Evolutionary conservation across 2,113 vertebrate genomes (phyloP).

Genomic region (Synodontis membranacea): DNA sequence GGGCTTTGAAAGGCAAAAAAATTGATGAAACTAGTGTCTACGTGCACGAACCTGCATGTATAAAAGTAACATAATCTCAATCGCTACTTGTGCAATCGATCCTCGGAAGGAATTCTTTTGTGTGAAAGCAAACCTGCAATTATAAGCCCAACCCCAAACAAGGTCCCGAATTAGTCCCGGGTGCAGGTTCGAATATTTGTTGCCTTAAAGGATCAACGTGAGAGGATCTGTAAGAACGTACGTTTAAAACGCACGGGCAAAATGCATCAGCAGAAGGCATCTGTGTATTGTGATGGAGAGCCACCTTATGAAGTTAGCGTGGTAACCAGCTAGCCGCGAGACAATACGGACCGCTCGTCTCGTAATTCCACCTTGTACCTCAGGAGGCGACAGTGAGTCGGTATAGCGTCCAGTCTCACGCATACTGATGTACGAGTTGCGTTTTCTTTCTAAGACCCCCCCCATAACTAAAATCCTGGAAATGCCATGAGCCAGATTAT

Average conservation of each 20-base stretch:
- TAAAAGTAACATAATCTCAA: not conserved
- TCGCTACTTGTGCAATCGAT: not conserved
- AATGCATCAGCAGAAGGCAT: no score
- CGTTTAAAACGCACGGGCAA: no score
- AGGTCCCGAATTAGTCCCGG: not conserved
- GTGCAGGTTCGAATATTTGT: not conserved
- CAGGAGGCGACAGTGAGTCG: no score
- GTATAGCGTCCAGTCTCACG: no score
- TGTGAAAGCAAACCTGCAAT: not conserved
- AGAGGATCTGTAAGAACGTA: not conserved
- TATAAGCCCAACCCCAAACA: not conserved
- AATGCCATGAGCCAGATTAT: not conserved
- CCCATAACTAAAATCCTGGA: not conserved
- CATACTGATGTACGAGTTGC: no score
- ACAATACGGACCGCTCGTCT: no score
- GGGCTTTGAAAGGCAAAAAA: not conserved
- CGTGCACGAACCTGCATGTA: not conserved
- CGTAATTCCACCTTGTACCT: no score
- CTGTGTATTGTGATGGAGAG: no score
- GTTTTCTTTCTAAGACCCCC: not conserved
- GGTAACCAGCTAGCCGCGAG: no score
- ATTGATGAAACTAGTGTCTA: not conserved
- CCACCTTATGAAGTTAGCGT: no score
- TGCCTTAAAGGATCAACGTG: no score
- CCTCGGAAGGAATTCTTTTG: not conserved